phyloP scores from a whole-genome alignment of 1,140 invertebrate genomes.

The Yoshiicerus persimilis region DNA sequence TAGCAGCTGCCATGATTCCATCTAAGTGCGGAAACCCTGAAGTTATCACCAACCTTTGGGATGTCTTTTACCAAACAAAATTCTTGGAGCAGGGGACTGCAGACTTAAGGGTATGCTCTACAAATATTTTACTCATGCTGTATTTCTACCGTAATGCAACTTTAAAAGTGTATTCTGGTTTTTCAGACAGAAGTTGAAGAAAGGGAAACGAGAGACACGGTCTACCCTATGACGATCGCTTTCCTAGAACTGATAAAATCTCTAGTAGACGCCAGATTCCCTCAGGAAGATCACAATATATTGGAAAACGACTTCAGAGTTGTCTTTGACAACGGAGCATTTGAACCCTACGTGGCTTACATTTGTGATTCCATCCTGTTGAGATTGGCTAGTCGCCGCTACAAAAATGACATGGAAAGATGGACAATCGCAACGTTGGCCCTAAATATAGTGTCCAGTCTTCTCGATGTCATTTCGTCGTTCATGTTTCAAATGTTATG shows the following conservation, averaged over 20 bases:
- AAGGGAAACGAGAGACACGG: slow-evolving; percentile 84
- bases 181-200: slow-evolving; percentile 64
- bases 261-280: slow-evolving; percentile 66
- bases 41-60: slow-evolving; percentile 35
- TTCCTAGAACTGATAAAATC: slow-evolving; percentile 75
- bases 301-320: slow-evolving; percentile 24
- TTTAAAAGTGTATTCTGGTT: background rate
- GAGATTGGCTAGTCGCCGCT: slow-evolving; percentile 73
- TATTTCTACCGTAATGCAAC: background rate
- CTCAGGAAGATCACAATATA: background rate
- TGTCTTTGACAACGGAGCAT: slow-evolving; percentile 55
- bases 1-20: slow-evolving; percentile 41
- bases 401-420: slow-evolving; percentile 69
- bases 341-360: slow-evolving; percentile 85
- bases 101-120: slow-evolving; percentile 44
- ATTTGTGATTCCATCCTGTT: slow-evolving; percentile 76
- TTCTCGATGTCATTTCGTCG: slow-evolving; percentile 38
- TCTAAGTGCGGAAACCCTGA: slow-evolving; percentile 16
- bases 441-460: slow-evolving; percentile 32
- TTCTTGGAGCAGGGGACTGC: slow-evolving; percentile 34
- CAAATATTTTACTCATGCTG: background rate
- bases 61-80: slow-evolving; percentile 35
- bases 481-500: slow-evolving; percentile 45
- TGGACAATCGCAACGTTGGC: slow-evolving; percentile 38
- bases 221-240: slow-evolving; percentile 79